A percentile compares a stretch with the other conserved stretches of the same genome.
Conservation (phyloP, 1,140 invertebrate species). For the Melipona quadrifasciata region DNA sequence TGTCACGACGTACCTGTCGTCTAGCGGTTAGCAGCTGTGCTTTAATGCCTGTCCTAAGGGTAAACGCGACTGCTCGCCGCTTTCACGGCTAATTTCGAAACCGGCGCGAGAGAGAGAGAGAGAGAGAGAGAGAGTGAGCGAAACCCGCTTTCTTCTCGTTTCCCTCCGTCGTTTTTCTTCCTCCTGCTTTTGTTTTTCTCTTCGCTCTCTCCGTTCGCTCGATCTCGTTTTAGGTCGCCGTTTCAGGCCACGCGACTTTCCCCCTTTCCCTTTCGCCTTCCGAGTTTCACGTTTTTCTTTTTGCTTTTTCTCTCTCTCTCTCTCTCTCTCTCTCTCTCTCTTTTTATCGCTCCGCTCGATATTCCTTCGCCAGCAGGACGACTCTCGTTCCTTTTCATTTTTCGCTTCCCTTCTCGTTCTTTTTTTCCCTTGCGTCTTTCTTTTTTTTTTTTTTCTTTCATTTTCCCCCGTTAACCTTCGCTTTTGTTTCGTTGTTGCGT, state of each 20-base stretch:
- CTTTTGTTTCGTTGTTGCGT: neutral
- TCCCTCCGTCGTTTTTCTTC: neutral
- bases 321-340: too few relatives aligned
- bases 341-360: neutral
- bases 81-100: constrained; percentile 54
- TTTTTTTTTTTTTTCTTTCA: neutral
- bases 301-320: too few relatives aligned
- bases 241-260: neutral
- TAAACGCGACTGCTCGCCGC: constrained; percentile 16
- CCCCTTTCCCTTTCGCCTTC: constrained; percentile 1
- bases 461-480: neutral
- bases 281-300: too few relatives aligned
- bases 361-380: neutral
- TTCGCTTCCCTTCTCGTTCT: neutral
- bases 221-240: neutral
- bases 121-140: too few relatives aligned
- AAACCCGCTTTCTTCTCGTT: neutral
- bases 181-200: neutral
- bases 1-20: constrained; percentile 68
- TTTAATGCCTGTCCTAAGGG: constrained; percentile 59
- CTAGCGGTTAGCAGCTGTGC: constrained; percentile 66
- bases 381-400: neutral
- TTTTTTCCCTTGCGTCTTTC: neutral
- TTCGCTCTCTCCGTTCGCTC: neutral
- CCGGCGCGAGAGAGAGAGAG: neutral